Evolutionary conservation across 2,888 invertebrate genomes (phyloP).

Genomic region (Sminthurinus aureus): DNA sequence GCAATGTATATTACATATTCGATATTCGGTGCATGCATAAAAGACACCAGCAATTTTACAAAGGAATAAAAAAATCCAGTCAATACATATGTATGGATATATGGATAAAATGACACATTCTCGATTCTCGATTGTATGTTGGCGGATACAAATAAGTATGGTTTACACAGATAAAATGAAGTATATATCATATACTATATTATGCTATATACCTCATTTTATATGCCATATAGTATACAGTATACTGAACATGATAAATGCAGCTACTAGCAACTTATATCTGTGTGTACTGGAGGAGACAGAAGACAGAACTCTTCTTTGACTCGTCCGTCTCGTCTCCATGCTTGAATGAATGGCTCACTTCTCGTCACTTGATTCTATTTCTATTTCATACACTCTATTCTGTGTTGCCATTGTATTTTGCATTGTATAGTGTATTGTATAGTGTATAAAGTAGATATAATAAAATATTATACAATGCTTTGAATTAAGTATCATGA

Average conservation of each 20-base stretch:
- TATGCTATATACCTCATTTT: neutral
- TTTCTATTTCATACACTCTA: too few species aligned
- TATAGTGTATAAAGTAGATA: too few species aligned
- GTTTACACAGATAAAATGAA: neutral
- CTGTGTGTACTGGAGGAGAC: neutral
- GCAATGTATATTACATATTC: too few species aligned
- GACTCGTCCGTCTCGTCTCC: conserved; percentile 4
- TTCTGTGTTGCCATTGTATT: too few species aligned
- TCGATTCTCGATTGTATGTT: too few species aligned
- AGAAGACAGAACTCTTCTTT: neutral
- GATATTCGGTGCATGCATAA: neutral
- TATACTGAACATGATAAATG: neutral
- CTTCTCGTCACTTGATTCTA: conserved; percentile 8
- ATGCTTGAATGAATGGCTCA: conserved; percentile 20
- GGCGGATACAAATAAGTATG: too few species aligned
- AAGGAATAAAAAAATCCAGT: neutral
- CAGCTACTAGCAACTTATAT: too few species aligned
- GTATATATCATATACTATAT: neutral
- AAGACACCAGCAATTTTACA: neutral
- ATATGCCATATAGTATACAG: neutral
- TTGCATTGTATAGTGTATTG: too few species aligned
- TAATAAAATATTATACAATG: too few species aligned
- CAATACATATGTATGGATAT: neutral
- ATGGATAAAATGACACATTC: neutral
- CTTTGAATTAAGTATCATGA: too few species aligned